Conservation (phyloP, 2,888 invertebrate genomes). For the Acanthosepion lycidas region DNA sequence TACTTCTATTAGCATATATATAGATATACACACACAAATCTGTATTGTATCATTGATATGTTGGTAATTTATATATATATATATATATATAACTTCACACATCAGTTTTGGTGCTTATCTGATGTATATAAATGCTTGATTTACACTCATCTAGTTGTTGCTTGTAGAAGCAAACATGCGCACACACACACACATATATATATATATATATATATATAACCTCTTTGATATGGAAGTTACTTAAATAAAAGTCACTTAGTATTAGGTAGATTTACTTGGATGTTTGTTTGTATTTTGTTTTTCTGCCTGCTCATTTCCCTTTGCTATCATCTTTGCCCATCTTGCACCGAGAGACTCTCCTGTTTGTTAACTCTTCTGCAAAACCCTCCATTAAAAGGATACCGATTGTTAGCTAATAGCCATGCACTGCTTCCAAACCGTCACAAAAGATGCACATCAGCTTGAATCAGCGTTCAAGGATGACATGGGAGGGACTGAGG, state of each 20-base stretch:
- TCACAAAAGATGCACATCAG: not conserved
- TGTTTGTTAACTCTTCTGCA: not conserved
- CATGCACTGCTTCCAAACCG: not conserved
- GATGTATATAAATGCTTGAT: not conserved
- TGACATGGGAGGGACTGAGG: not conserved
- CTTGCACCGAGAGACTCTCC: not conserved
- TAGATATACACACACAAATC: no score
- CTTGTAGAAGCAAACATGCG: no score
- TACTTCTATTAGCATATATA: no score
- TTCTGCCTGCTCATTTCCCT: not conserved
- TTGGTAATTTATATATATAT: not conserved
- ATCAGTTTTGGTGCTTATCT: no score
- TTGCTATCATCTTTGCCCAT: not conserved
- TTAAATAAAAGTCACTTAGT: not conserved
- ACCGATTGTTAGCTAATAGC: slow-evolving; percentile 11
- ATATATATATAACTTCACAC: not conserved
- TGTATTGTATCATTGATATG: no score
- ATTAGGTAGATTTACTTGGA: not conserved
- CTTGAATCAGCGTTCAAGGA: not conserved
- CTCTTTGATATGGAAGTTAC: not conserved
- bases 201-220: not conserved
- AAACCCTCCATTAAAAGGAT: not conserved
- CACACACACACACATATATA: no score
- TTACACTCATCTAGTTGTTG: no score
- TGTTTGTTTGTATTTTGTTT: not conserved